These are phyloP conservation scores for Cenopis cana DNA, from an alignment of 2,888 invertebrate species.

Conservation along the genomic window DNA sequence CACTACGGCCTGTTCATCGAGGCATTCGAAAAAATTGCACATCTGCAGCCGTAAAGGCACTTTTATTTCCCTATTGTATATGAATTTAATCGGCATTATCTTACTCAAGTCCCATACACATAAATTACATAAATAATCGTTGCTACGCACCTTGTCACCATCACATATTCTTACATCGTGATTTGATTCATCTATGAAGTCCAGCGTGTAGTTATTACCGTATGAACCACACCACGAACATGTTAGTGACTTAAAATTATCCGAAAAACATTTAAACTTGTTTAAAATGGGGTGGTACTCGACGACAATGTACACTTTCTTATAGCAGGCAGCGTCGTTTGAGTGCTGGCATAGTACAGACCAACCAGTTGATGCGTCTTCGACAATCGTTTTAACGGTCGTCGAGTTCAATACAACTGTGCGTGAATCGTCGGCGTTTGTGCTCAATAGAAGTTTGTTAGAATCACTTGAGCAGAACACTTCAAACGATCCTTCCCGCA, in stretches of 20 bases:
- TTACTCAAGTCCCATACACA: not conserved
- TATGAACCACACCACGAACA: not conserved
- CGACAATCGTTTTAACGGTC: not conserved
- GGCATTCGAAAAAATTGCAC: constrained; percentile 3
- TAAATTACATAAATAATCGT: too few relatives aligned
- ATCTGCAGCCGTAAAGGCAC: not conserved
- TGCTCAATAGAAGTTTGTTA: not conserved
- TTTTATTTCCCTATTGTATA: not conserved
- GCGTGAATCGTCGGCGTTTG: not conserved
- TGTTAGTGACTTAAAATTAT: not conserved
- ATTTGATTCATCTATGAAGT: not conserved
- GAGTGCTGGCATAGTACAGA: not conserved
- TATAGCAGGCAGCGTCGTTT: not conserved
- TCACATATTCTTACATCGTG: too few relatives aligned
- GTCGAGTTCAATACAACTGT: not conserved
- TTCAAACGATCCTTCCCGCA: not conserved
- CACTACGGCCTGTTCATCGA: not conserved
- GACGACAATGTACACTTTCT: not conserved
- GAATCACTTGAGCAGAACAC: too few relatives aligned
- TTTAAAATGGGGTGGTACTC: not conserved
- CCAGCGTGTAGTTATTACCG: not conserved
- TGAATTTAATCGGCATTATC: not conserved
- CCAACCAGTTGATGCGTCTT: too few relatives aligned
- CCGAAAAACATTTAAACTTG: not conserved
- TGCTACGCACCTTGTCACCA: too few relatives aligned